These are phyloP conservation scores for Plemyria rubiginata DNA, from an alignment of 2,888 invertebrate genomes.

Conservation along the genomic window DNA sequence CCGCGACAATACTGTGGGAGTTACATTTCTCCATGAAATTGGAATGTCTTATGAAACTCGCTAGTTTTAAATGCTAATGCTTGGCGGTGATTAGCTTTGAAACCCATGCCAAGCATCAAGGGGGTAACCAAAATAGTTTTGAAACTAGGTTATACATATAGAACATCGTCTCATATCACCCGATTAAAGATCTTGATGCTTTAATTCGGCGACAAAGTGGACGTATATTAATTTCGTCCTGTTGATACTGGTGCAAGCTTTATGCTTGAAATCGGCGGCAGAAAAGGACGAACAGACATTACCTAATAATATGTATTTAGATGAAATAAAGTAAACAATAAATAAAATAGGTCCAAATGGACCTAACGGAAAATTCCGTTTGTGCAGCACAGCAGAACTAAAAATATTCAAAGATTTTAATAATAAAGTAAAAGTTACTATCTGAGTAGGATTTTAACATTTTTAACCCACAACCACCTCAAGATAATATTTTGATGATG, in stretches of 20 bases:
- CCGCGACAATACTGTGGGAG: neutral
- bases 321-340: too few species aligned
- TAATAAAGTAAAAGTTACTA: too few species aligned
- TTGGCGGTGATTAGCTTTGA: neutral
- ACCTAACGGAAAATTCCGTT: too few species aligned
- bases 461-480: too few species aligned
- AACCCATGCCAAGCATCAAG: neutral
- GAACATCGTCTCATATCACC: constrained; percentile 29
- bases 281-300: constrained; percentile 71
- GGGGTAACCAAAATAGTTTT: neutral
- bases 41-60: neutral
- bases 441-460: too few species aligned
- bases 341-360: too few species aligned
- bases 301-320: too few species aligned
- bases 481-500: too few species aligned
- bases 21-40: neutral
- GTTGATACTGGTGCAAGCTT: constrained; percentile 76
- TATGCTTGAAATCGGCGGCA: constrained; percentile 77
- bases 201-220: constrained; percentile 27
- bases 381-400: too few species aligned
- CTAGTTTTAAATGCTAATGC: neutral
- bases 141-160: neutral
- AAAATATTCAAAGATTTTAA: too few species aligned
- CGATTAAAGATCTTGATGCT: constrained; percentile 22
- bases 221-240: constrained; percentile 56